Evolutionary conservation across 2,797 vertebrate species (phyloP).

Genomic region (Enteromius argenteus): DNA sequence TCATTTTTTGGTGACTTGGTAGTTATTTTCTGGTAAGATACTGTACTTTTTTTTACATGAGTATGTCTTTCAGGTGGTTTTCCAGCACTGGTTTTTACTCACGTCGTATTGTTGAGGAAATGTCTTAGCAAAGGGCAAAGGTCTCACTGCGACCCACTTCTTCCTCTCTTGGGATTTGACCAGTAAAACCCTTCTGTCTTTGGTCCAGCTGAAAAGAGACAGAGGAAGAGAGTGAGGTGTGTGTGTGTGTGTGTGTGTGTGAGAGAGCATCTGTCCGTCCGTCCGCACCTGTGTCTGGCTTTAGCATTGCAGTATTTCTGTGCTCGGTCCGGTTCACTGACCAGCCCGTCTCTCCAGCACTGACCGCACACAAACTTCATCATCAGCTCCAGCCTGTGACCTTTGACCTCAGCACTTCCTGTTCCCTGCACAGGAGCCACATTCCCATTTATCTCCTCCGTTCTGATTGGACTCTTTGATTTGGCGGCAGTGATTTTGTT

Average conservation of each 20-base stretch:
- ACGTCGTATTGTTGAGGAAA: slow-evolving; percentile 92
- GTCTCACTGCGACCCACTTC: slow-evolving; percentile 92
- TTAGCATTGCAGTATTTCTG: slow-evolving; percentile 92
- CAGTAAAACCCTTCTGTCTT: slow-evolving; percentile 88
- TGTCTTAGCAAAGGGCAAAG: slow-evolving; percentile 87
- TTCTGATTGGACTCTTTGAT: slow-evolving; percentile 23
- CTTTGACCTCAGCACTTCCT: slow-evolving; percentile 51
- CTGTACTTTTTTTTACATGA: too few relatives aligned
- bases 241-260: neutral
- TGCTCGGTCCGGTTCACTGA: slow-evolving; percentile 88
- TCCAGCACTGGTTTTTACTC: slow-evolving; percentile 60
- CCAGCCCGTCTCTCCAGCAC: slow-evolving; percentile 87
- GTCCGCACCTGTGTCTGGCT: slow-evolving; percentile 85
- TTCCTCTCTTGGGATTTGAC: slow-evolving; percentile 88
- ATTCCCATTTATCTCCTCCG: slow-evolving; percentile 4
- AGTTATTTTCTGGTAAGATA: too few relatives aligned
- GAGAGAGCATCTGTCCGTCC: slow-evolving; percentile 38
- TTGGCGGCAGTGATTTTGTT: slow-evolving; percentile 31
- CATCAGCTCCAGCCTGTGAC: slow-evolving; percentile 80
- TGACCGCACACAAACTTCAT: slow-evolving; percentile 93
- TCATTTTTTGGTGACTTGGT: too few relatives aligned
- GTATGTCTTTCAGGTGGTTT: too few relatives aligned
- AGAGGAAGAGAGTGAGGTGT: neutral
- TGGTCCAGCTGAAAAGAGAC: slow-evolving; percentile 85
- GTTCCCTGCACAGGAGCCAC: too few relatives aligned